Percentiles rank a stretch among this genome's conserved stretches.
Evolutionary conservation across 2,113 vertebrate genomes (phyloP).

Genomic region (Phylloscopus trochilus): DNA sequence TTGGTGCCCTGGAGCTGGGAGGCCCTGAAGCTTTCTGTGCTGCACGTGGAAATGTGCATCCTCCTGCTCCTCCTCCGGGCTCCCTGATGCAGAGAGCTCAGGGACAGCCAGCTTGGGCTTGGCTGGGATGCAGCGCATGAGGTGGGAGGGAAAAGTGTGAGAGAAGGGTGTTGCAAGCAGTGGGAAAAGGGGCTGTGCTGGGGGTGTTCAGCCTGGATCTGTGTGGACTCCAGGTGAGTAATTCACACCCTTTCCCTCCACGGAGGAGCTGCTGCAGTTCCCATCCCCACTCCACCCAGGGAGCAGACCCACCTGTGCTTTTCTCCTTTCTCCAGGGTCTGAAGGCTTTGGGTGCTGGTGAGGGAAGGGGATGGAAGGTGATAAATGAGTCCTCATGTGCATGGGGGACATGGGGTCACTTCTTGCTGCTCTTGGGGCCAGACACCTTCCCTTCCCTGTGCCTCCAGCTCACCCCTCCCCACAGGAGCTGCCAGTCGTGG

Average conservation of each 20-base stretch:
- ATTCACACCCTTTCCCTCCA: background rate
- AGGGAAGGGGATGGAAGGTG: background rate
- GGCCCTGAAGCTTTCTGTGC: background rate
- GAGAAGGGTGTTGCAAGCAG: background rate
- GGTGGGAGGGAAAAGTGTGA: conserved; percentile 22
- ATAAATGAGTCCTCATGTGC: background rate
- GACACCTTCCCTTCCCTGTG: background rate
- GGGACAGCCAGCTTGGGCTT: background rate
- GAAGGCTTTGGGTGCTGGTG: background rate
- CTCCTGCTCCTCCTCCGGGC: background rate
- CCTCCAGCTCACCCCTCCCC: background rate
- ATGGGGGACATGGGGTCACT: background rate
- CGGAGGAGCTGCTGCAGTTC: background rate
- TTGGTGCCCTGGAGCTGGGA: background rate
- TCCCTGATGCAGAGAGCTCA: background rate
- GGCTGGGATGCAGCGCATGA: background rate
- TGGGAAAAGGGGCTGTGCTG: background rate
- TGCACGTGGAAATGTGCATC: background rate
- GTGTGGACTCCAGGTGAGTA: background rate
- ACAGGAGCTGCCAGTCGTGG: accelerated
- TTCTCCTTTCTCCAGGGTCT: background rate
- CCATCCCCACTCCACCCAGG: background rate
- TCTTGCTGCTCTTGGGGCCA: background rate
- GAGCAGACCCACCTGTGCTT: background rate
- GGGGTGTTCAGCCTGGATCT: background rate